Evolutionary conservation across 2,888 invertebrate species (phyloP).

Genomic region (Physocephala rufipes): DNA sequence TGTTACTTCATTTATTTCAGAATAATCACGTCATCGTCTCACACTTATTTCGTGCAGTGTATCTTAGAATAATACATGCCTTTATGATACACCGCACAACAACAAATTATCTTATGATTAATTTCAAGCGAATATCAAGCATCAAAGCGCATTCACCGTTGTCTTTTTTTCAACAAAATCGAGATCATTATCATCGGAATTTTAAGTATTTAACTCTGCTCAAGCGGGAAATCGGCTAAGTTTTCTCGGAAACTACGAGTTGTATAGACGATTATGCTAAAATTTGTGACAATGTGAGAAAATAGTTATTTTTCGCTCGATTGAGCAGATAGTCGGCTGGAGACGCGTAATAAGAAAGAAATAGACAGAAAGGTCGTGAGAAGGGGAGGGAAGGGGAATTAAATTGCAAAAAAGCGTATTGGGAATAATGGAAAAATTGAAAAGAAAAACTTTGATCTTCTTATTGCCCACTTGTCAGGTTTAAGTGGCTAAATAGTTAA

Average conservation of each 20-base stretch:
- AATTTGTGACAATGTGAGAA: neutral
- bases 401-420: too few relatives aligned
- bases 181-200: neutral
- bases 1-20: conserved; percentile 17
- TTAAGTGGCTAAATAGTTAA: too few relatives aligned
- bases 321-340: neutral
- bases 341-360: neutral
- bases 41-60: conserved; percentile 13
- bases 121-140: neutral
- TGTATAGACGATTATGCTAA: neutral
- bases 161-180: neutral
- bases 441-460: too few relatives aligned
- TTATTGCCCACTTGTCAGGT: too few relatives aligned
- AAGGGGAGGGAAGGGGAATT: too few relatives aligned
- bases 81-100: neutral
- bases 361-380: neutral
- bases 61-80: conserved; percentile 7
- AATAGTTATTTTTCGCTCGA: neutral
- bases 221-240: neutral
- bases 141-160: neutral
- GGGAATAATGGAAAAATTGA: too few relatives aligned
- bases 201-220: neutral
- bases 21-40: conserved; percentile 33
- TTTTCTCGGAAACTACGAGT: neutral
- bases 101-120: too few relatives aligned